phyloP scores from a whole-genome alignment of 1,140 invertebrate species.

The Tribolium castaneum region DNA sequence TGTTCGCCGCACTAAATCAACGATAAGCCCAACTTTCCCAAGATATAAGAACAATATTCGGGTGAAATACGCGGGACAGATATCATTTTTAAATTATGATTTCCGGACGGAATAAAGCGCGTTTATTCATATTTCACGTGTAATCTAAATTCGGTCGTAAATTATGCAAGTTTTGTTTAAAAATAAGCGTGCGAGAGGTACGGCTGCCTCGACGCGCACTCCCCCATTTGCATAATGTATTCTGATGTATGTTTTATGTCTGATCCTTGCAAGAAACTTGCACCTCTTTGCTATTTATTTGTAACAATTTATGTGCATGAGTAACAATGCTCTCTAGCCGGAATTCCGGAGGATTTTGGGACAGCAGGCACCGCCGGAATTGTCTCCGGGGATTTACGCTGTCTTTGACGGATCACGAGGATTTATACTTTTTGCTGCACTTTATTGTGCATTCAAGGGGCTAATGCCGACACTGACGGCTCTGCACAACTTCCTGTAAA shows the following conservation, averaged over 20 bases:
- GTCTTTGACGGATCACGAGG: neutral
- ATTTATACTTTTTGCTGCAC: neutral
- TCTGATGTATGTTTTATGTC: constrained; percentile 52
- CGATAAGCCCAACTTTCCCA: constrained; percentile 26
- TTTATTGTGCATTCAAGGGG: neutral
- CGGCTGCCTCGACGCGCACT: constrained; percentile 36
- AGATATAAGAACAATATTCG: constrained; percentile 40
- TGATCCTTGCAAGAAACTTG: constrained; percentile 47
- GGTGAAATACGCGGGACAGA: constrained; percentile 42
- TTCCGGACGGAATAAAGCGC: constrained; percentile 37
- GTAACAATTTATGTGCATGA: constrained; percentile 51
- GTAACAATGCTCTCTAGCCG: constrained; percentile 43
- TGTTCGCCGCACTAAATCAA: neutral
- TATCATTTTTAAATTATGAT: constrained; percentile 49
- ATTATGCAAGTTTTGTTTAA: constrained; percentile 51
- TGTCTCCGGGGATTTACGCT: constrained; percentile 6
- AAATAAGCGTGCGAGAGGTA: constrained; percentile 44
- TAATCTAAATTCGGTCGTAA: constrained; percentile 52
- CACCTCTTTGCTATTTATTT: constrained; percentile 45
- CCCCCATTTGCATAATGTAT: constrained; percentile 51
- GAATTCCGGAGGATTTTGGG: constrained; percentile 33
- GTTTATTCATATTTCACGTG: constrained; percentile 47
- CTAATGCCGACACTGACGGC: neutral
- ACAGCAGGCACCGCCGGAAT: neutral
- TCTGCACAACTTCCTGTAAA: neutral